phyloP scores from a whole-genome alignment of 37 sponge, comb jelly and placozoan genomes.

The Diacarnus erythraeanus region DNA sequence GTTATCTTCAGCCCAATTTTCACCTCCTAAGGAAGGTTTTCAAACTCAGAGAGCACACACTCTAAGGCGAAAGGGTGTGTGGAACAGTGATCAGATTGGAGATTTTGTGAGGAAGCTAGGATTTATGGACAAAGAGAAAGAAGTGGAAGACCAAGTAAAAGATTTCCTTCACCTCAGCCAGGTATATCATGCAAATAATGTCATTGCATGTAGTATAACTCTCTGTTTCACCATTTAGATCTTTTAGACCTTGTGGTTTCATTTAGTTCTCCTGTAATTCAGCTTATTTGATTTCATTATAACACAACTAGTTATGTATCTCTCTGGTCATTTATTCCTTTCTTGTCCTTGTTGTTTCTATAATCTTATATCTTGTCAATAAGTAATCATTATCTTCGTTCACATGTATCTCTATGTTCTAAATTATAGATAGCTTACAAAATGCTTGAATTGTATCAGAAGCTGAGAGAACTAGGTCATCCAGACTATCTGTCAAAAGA shows the following conservation, averaged over 20 bases:
- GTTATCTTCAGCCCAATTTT: neutral
- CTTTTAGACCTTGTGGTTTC: neutral
- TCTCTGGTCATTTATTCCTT: neutral
- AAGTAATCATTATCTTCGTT: neutral
- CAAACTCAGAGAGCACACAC: neutral
- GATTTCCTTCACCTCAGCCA: constrained; percentile 35
- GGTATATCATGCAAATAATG: constrained; percentile 24
- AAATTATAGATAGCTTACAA: constrained; percentile 46
- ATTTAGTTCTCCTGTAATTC: neutral
- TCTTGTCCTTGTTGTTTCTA: too few relatives aligned
- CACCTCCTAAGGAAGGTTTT: neutral
- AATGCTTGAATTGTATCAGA: constrained; percentile 43
- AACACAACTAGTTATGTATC: neutral
- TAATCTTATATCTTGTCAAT: neutral
- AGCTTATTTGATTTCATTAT: neutral
- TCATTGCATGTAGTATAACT: too few relatives aligned
- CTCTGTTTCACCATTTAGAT: too few relatives aligned
- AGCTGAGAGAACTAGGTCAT: constrained; percentile 62
- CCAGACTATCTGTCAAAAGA: constrained; percentile 36
- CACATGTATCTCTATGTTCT: neutral
- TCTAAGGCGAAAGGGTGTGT: constrained; percentile 1
- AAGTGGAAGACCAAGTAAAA: constrained; percentile 47
- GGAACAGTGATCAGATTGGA: constrained; percentile 71
- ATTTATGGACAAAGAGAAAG: constrained; percentile 66
- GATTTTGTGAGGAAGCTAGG: too few relatives aligned